Conservation (phyloP, 1,140 invertebrate genomes). For the Triops cancriformis region DNA sequence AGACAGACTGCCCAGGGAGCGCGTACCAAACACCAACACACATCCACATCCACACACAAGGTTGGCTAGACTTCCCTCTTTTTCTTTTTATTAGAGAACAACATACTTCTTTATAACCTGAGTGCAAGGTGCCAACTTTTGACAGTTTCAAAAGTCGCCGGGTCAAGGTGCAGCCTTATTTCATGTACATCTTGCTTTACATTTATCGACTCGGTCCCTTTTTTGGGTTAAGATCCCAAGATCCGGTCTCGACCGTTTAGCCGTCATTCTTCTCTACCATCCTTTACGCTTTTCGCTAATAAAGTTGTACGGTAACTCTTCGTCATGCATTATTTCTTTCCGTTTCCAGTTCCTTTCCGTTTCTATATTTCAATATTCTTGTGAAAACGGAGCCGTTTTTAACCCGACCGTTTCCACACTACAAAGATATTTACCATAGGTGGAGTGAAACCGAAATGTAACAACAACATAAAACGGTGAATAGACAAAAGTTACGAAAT, state of each 20-base stretch:
- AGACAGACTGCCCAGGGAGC: constrained; percentile 8
- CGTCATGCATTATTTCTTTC: no score
- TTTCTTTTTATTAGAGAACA: not conserved
- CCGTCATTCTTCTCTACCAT: not conserved
- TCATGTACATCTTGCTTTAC: constrained; percentile 6
- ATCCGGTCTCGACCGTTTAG: not conserved
- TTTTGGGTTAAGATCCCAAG: not conserved
- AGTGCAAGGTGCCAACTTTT: not conserved
- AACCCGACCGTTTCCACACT: no score
- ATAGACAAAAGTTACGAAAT: no score
- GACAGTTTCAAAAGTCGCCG: not conserved
- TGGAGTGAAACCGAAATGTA: no score
- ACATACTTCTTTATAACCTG: no score
- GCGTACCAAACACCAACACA: not conserved
- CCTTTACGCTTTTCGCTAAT: not conserved
- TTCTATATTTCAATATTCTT: no score
- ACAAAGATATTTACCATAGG: no score
- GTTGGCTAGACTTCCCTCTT: not conserved
- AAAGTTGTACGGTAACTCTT: not conserved
- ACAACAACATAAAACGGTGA: no score
- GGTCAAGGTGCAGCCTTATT: constrained; percentile 5
- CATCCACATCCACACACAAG: not conserved
- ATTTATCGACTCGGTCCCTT: not conserved
- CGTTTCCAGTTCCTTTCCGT: no score
- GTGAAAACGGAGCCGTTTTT: no score